phyloP scores from a whole-genome alignment of 2,797 vertebrate species.

The Poeciliopsis paucimaculata region DNA sequence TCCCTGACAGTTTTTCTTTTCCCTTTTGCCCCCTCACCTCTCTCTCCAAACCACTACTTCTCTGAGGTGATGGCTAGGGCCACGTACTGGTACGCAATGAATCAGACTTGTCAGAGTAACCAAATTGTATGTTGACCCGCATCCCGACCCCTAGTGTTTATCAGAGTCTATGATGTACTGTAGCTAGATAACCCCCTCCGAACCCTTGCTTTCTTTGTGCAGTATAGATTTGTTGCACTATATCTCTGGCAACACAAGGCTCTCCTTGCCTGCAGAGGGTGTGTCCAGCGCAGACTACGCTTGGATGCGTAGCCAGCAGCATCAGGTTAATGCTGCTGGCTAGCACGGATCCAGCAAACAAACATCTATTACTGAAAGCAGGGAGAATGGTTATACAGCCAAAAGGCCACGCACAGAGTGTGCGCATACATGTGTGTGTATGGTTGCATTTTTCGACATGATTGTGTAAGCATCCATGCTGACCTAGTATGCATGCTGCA shows the following conservation, averaged over 20 bases:
- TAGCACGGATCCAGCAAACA: constrained; percentile 54
- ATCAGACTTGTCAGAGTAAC: constrained; percentile 63
- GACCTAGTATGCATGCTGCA: constrained; percentile 35
- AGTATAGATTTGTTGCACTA: constrained; percentile 68
- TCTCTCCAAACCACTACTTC: background rate
- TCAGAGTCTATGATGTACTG: constrained; percentile 54
- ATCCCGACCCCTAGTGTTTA: constrained; percentile 57
- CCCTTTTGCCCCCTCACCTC: background rate
- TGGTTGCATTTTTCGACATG: constrained; percentile 34
- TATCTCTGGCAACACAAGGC: constrained; percentile 56
- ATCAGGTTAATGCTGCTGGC: constrained; percentile 63
- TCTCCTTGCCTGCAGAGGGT: constrained; percentile 64
- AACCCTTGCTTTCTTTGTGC: constrained; percentile 40
- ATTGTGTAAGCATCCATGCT: constrained; percentile 33
- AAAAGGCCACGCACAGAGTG: constrained; percentile 12
- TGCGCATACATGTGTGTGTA: constrained; percentile 23
- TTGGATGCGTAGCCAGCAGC: too few species aligned
- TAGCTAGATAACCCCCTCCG: constrained; percentile 19
- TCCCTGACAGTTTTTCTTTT: constrained; percentile 41
- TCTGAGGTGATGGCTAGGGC: constrained; percentile 35
- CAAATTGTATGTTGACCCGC: constrained; percentile 55
- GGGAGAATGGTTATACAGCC: constrained; percentile 37
- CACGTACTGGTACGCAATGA: constrained; percentile 41
- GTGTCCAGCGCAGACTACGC: constrained; percentile 55
- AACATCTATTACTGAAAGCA: constrained; percentile 56